A percentile compares a stretch with the other conserved stretches of the same genome.
These are phyloP conservation scores for Apeira syringaria DNA, from an alignment of 2,888 invertebrate species.

Conservation along the genomic window DNA sequence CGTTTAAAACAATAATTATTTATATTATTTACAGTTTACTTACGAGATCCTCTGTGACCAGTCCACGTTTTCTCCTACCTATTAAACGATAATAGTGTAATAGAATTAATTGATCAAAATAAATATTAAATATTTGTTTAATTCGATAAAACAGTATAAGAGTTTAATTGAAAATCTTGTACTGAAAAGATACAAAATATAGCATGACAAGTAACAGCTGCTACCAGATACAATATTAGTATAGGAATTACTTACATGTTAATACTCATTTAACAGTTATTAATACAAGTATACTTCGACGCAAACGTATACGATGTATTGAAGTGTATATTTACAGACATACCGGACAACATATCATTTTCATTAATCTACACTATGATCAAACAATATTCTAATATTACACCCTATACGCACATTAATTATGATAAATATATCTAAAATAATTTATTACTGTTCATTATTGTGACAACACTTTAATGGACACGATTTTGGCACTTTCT, in stretches of 20 bases:
- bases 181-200: not conserved
- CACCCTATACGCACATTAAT: constrained; percentile 36
- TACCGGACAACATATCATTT: constrained; percentile 59
- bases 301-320: constrained; percentile 67
- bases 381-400: constrained; percentile 39
- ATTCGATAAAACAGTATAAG: too few species aligned
- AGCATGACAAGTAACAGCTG: not conserved
- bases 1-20: constrained; percentile 38
- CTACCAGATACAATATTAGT: constrained; percentile 17
- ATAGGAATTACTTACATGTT: constrained; percentile 18
- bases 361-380: constrained; percentile 25
- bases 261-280: constrained; percentile 28
- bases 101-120: too few species aligned
- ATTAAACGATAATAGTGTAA: too few species aligned
- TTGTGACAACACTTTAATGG: constrained; percentile 66
- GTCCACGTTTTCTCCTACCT: constrained; percentile 27
- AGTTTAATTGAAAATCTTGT: not conserved
- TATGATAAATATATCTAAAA: constrained; percentile 56
- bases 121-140: too few species aligned
- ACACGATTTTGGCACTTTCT: constrained; percentile 67
- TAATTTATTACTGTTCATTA: constrained; percentile 48
- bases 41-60: constrained; percentile 36
- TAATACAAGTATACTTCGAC: constrained; percentile 53
- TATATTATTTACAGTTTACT: constrained; percentile 53
- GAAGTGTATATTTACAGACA: constrained; percentile 65